Evolutionary conservation across 1,140 invertebrate species (phyloP).

Genomic region (Asbolus verrucosus): DNA sequence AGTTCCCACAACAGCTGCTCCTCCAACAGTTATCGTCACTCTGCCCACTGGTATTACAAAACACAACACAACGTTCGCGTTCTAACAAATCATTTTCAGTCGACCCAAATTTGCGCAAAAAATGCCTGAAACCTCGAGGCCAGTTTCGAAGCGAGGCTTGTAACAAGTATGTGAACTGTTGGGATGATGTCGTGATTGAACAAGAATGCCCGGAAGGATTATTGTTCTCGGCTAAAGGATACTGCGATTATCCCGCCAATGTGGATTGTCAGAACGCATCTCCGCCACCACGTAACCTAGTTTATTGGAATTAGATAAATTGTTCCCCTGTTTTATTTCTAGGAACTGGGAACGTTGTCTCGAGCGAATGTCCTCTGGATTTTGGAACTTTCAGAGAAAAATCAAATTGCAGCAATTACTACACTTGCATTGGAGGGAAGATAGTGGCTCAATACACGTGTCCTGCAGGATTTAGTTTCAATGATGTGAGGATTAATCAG

Average conservation of each 20-base stretch:
- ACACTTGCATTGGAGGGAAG: constrained; percentile 47
- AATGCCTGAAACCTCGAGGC: constrained; percentile 64
- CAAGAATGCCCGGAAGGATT: constrained; percentile 75
- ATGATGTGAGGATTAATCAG: constrained; percentile 46
- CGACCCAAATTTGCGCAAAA: constrained; percentile 65
- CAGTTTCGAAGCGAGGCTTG: constrained; percentile 75
- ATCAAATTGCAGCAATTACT: constrained; percentile 44
- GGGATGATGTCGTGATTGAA: constrained; percentile 75
- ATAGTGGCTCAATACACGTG: constrained; percentile 50
- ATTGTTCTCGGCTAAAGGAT: constrained; percentile 70
- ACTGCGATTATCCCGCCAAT: constrained; percentile 74
- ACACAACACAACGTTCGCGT: background rate
- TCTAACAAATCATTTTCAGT: constrained; percentile 37
- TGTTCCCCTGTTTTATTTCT: background rate
- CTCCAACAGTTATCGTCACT: constrained; percentile 16
- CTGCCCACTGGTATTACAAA: constrained; percentile 26
- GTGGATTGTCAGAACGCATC: constrained; percentile 68
- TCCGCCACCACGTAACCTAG: constrained; percentile 8
- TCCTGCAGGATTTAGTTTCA: constrained; percentile 49
- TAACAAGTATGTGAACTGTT: constrained; percentile 77
- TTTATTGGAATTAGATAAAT: too few species aligned
- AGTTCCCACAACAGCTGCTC: constrained; percentile 19
- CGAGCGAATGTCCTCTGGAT: constrained; percentile 41
- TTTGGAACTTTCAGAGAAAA: constrained; percentile 47
- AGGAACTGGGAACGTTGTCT: background rate